Evolutionary conservation across 2,113 vertebrate genomes (phyloP).

Genomic region (Turnix velox): DNA sequence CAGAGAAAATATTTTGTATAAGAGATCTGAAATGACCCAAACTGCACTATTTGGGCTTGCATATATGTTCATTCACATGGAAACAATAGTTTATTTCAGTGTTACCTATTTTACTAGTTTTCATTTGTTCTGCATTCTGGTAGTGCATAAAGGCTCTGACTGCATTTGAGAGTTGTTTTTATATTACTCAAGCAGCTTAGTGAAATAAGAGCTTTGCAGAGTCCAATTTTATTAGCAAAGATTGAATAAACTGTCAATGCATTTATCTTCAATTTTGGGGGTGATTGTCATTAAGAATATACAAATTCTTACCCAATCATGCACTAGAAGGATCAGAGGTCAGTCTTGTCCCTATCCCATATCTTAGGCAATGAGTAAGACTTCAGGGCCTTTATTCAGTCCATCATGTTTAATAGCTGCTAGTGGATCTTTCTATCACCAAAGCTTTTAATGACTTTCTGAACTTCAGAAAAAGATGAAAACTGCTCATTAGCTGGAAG

Average conservation of each 20-base stretch:
- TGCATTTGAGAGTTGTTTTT: background rate
- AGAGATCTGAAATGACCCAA: background rate
- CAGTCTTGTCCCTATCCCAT: fast-evolving
- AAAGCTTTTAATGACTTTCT: background rate
- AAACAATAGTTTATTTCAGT: background rate
- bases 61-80: background rate
- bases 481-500: background rate
- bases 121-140: background rate
- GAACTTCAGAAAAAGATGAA: background rate
- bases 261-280: background rate
- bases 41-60: background rate
- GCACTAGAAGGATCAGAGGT: background rate
- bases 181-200: fast-evolving
- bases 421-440: background rate
- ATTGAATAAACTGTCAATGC: background rate
- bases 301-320: background rate
- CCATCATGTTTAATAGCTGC: background rate
- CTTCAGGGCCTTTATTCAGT: background rate
- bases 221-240: background rate
- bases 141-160: background rate
- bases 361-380: background rate
- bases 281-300: background rate
- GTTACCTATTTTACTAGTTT: background rate
- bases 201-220: background rate
- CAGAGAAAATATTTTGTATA: background rate